These are phyloP conservation scores for Odontothrips loti DNA, from an alignment of 2,888 invertebrate genomes.

Conservation along the genomic window DNA sequence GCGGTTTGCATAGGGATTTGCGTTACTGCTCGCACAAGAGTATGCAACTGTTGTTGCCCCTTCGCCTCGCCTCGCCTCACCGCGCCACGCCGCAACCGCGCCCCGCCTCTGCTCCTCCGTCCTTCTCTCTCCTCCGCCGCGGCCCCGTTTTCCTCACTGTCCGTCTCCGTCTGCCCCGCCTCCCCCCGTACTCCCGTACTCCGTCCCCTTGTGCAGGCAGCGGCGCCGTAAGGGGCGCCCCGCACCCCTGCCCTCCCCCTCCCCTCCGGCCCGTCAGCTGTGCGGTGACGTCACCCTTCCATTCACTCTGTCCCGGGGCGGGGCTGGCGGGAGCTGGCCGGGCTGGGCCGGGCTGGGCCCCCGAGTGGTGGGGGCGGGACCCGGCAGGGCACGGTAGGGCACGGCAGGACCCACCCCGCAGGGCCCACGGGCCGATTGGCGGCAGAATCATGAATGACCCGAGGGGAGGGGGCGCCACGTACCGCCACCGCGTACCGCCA, in stretches of 20 bases:
- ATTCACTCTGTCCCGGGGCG: neutral
- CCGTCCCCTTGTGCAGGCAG: neutral
- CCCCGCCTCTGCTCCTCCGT: too few relatives aligned
- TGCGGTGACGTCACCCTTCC: slow-evolving; percentile 15
- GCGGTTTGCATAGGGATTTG: too few relatives aligned
- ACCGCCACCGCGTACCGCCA: neutral
- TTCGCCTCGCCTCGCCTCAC: too few relatives aligned
- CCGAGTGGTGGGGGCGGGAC: neutral
- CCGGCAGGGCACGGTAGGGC: neutral
- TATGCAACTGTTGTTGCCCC: too few relatives aligned
- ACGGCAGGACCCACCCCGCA: neutral
- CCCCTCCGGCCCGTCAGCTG: slow-evolving; percentile 7
- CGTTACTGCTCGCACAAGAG: too few relatives aligned
- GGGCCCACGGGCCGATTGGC: neutral
- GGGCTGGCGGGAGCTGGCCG: neutral
- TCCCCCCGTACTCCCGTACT: neutral
- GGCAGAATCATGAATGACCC: slow-evolving; percentile 9
- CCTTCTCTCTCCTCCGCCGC: too few relatives aligned
- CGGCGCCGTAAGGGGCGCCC: neutral
- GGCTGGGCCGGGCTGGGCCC: neutral
- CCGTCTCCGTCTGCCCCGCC: neutral
- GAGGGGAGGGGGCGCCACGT: neutral
- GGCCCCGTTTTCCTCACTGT: neutral
- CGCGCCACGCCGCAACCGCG: too few relatives aligned
- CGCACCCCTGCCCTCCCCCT: neutral